phyloP scores from a whole-genome alignment of 2,797 vertebrate genomes.

The Microctenopoma steveboyesi region DNA sequence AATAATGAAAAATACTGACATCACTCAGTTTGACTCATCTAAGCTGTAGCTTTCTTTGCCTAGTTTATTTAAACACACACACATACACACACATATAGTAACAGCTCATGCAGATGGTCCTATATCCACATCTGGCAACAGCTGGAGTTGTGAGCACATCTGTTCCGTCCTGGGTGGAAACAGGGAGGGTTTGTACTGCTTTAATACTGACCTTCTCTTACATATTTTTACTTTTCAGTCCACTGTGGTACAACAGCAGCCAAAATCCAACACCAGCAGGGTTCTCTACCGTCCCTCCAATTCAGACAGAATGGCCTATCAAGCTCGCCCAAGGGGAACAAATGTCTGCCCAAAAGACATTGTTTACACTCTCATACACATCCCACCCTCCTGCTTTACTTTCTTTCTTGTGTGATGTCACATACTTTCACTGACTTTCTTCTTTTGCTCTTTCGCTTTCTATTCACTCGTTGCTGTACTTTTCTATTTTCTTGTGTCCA shows the following conservation, averaged over 20 bases:
- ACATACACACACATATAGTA: constrained; percentile 24
- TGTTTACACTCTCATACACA: constrained; percentile 67
- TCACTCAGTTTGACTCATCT: constrained; percentile 51
- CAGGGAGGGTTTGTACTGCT: constrained; percentile 52
- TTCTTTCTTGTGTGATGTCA: constrained; percentile 37
- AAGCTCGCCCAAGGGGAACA: constrained; percentile 61
- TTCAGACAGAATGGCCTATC: constrained; percentile 60
- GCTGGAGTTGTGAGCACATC: constrained; percentile 79
- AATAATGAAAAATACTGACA: constrained; percentile 44
- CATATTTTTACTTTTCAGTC: constrained; percentile 53
- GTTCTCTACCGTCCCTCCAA: constrained; percentile 35
- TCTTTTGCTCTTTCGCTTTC: constrained; percentile 41
- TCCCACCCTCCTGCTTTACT: constrained; percentile 46
- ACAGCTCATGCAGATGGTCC: constrained; percentile 75
- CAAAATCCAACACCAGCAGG: constrained; percentile 52
- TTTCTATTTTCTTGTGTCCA: constrained; percentile 4
- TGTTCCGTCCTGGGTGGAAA: constrained; percentile 74
- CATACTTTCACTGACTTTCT: constrained; percentile 24
- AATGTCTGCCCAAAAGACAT: constrained; percentile 67
- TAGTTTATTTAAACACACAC: not conserved
- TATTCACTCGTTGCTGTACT: constrained; percentile 12
- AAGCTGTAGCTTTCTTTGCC: constrained; percentile 18
- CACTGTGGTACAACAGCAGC: constrained; percentile 32
- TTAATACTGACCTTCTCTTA: constrained; percentile 66
- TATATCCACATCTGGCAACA: constrained; percentile 77